A percentile compares a stretch with the other conserved stretches of the same genome.
These are phyloP conservation scores for Chauna torquata DNA, from an alignment of 2,113 vertebrate species.

Conservation along the genomic window DNA sequence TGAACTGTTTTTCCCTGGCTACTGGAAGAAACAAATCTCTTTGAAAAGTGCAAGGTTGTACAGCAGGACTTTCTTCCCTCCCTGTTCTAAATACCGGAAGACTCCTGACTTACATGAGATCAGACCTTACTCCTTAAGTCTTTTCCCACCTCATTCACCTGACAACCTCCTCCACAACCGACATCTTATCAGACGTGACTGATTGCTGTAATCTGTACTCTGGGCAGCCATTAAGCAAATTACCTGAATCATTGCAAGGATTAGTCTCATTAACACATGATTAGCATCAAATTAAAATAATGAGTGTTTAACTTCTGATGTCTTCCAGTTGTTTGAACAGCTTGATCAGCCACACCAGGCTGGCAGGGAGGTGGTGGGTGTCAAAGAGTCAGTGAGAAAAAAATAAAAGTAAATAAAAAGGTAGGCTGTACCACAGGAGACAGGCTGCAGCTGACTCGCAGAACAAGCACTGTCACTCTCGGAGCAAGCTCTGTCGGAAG, in stretches of 20 bases:
- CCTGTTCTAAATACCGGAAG: background rate
- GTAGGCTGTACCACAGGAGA: constrained; percentile 3
- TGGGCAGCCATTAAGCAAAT: constrained; percentile 99
- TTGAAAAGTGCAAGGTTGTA: background rate
- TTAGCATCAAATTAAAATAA: constrained; percentile 99
- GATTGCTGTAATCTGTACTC: constrained; percentile 99
- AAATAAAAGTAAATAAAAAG: background rate
- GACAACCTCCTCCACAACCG: constrained; percentile 86
- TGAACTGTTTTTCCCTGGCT: background rate
- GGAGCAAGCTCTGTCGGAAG: background rate
- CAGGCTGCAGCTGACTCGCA: background rate
- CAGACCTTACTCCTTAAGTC: constrained; percentile 76
- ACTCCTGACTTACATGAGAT: constrained; percentile 8
- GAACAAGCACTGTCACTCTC: background rate
- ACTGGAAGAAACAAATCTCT: background rate
- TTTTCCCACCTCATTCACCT: constrained; percentile 83
- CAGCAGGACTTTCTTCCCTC: background rate
- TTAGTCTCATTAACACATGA: constrained; percentile 99
- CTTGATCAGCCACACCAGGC: constrained; percentile 95
- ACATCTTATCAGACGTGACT: constrained; percentile 99
- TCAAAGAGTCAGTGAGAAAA: constrained; percentile 70
- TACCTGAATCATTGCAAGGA: constrained; percentile 99
- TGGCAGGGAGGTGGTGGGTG: constrained; percentile 78
- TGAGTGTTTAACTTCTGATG: constrained; percentile 99
- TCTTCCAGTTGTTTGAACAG: constrained; percentile 99